phyloP scores from a whole-genome alignment of 2,888 invertebrate genomes.

The Sympetrum striolatum region DNA sequence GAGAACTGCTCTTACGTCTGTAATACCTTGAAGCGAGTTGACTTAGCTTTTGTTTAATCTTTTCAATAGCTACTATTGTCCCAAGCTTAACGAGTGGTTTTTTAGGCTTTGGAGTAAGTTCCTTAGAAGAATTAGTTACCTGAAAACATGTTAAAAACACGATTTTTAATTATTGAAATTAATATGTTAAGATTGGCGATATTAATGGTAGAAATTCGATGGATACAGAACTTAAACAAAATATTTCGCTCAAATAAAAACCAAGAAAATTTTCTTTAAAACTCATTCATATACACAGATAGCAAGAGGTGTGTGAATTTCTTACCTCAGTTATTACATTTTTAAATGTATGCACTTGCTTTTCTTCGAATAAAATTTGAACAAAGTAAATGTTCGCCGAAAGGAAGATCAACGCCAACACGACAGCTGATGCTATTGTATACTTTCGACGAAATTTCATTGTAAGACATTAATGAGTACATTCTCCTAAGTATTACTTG shows the following conservation, averaged over 20 bases:
- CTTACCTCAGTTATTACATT: background rate
- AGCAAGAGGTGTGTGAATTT: background rate
- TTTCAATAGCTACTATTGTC: constrained; percentile 45
- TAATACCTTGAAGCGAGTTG: constrained; percentile 46
- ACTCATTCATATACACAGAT: too few relatives aligned
- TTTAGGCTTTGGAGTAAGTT: background rate
- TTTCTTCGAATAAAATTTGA: constrained; percentile 57
- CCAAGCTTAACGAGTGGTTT: constrained; percentile 38
- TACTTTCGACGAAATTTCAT: constrained; percentile 58
- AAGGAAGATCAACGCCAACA: constrained; percentile 57
- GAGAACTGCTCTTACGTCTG: constrained; percentile 43
- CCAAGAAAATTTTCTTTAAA: too few relatives aligned
- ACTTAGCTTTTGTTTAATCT: constrained; percentile 46
- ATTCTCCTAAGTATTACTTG: background rate
- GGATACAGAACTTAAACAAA: too few relatives aligned
- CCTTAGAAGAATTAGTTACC: background rate
- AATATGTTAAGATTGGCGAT: too few relatives aligned
- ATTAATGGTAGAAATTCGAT: too few relatives aligned
- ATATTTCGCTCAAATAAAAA: too few relatives aligned
- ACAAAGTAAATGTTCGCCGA: constrained; percentile 58
- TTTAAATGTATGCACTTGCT: constrained; percentile 51
- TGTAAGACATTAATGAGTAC: background rate
- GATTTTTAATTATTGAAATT: too few relatives aligned
- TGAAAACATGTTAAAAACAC: background rate
- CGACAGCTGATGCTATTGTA: constrained; percentile 56